Percentiles rank a stretch among this genome's conserved stretches.
phyloP scores from a whole-genome alignment of 2,888 invertebrate species.

The Pristionchus fissidentatus region DNA sequence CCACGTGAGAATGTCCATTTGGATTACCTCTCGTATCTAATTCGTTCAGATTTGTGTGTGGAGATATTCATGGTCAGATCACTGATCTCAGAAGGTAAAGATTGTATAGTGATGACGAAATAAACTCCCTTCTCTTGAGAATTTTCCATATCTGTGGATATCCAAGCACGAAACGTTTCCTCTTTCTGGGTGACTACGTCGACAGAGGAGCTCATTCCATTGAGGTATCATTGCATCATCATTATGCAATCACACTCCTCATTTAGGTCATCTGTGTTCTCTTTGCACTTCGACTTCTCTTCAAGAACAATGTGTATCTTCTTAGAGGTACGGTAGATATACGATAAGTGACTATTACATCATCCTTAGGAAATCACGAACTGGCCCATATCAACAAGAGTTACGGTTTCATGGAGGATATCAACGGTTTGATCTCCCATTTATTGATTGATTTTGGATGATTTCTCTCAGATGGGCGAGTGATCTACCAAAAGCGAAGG shows the following conservation, averaged over 20 bases:
- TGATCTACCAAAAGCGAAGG: background rate
- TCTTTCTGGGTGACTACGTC: conserved; percentile 47
- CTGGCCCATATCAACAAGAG: conserved; percentile 58
- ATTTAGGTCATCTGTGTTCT: conserved; percentile 55
- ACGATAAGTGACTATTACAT: background rate
- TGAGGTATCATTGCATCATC: no score
- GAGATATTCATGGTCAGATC: conserved; percentile 44
- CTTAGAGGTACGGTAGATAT: conserved; percentile 50
- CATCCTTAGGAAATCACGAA: conserved; percentile 58
- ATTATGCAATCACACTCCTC: background rate
- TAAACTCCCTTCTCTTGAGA: background rate
- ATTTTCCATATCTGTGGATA: conserved; percentile 19
- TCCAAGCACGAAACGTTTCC: conserved; percentile 6
- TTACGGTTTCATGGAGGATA: conserved; percentile 59
- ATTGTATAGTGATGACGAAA: no score
- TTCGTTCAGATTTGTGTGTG: no score
- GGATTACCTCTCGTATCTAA: no score
- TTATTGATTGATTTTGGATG: background rate
- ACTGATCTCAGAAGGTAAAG: conserved; percentile 18
- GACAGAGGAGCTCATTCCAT: conserved; percentile 43
- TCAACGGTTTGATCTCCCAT: conserved; percentile 46
- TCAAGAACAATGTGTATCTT: conserved; percentile 60
- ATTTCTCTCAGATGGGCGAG: background rate
- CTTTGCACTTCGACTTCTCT: conserved; percentile 57
- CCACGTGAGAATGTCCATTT: no score